Evolutionary conservation across 2,113 vertebrate genomes (phyloP), one percentile per base, ranked within the genome.

Genomic region (Zosterops hypoxanthus): DNA sequence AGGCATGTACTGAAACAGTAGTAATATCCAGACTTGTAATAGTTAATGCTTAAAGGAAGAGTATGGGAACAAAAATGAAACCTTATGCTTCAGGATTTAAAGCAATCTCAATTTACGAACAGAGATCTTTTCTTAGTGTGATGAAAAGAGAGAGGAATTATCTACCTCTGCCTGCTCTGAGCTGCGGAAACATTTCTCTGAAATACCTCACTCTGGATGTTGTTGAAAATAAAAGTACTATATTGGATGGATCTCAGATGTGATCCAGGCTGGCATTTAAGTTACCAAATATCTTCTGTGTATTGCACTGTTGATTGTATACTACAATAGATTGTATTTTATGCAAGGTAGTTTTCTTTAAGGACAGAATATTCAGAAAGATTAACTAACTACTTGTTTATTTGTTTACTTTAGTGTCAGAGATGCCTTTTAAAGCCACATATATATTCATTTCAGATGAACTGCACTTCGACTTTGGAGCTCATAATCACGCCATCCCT

Each of bases 41-140:
- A 90, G 95, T 85, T 97, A 97, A 97, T 88, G 68, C 68, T 92
- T 82, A 92, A 95, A 92, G 76, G 82, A 95, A 96, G 83, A 92
- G 39, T 75, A 83, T 57, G 80, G 76, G 86, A 92, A 91, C 72
- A 78, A 95, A 95, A 94, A 73, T 28, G 77, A 95, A 96, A 95
- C 86, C 80, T 92, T 92, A 94, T 90, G 86, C 88, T 92, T 78
- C 68, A 71, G 82, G 83, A 91, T 86, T 97, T 93, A 92, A 88
- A 77, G 85, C 92, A 86, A 78, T 93, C 90, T 93, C 88, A 83
- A 36, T 84, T 94, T 90, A 95, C 61, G 60, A 56, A 70, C 47
- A 75, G 86, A 90, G 68, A 86, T 80, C 64, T 92, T 87, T 93
- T 83, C 79, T 77, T 60, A 83, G 42, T 10, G 87, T 69, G 94